Conservation (phyloP, 2,797 vertebrate genomes). For the Psittacula echo region DNA sequence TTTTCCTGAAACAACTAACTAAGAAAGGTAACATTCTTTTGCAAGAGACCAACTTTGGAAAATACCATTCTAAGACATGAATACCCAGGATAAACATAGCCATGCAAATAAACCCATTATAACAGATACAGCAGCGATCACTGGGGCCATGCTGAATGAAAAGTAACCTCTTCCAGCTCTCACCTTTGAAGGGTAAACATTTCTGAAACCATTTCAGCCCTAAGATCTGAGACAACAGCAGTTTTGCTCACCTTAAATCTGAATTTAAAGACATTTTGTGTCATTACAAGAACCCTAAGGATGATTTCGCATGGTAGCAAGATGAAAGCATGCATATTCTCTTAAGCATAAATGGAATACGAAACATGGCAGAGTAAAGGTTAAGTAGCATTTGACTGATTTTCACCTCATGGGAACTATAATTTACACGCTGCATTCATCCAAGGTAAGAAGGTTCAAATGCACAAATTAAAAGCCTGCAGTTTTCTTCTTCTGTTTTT, state of each 20-base stretch:
- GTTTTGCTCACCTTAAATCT: not conserved
- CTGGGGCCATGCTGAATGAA: fast-evolving
- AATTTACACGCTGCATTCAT: constrained; percentile 59
- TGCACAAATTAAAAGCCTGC: constrained; percentile 68
- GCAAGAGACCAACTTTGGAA: not conserved
- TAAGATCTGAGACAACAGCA: not conserved
- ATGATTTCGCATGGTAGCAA: not conserved
- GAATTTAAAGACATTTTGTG: not conserved
- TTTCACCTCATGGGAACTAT: constrained; percentile 66
- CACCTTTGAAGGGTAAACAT: constrained; percentile 24
- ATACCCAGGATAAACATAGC: not conserved
- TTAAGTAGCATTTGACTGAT: constrained; percentile 61
- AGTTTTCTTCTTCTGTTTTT: constrained; percentile 67
- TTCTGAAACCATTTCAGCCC: constrained; percentile 23
- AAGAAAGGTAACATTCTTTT: not conserved
- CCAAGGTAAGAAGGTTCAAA: constrained; percentile 69
- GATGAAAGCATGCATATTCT: constrained; percentile 35
- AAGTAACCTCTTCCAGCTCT: not conserved
- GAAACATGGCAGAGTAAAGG: constrained; percentile 61
- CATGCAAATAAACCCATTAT: not conserved
- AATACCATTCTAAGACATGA: not conserved
- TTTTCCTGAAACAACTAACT: not conserved
- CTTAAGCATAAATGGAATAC: constrained; percentile 45
- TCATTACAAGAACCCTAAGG: constrained; percentile 15
- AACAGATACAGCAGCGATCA: not conserved